phyloP scores from a whole-genome alignment of 2,113 vertebrate genomes.

The Lipotes vexillifer region DNA sequence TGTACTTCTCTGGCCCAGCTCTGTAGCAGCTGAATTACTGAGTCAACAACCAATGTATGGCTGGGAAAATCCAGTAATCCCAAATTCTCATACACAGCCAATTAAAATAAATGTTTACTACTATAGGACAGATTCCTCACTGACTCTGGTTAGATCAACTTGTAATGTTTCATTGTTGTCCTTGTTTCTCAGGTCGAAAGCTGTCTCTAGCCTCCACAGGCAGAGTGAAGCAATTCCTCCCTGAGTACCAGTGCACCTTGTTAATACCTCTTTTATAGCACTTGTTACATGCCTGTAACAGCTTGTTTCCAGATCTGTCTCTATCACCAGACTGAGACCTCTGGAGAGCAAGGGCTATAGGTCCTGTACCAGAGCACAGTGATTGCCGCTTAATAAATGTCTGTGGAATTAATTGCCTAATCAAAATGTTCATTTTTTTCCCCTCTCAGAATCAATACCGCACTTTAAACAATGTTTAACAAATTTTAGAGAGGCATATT shows the following conservation, averaged over 20 bases:
- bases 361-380: background rate
- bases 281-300: background rate
- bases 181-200: background rate
- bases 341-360: background rate
- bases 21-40: background rate
- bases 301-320: background rate
- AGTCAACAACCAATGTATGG: background rate
- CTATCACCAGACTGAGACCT: background rate
- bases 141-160: background rate
- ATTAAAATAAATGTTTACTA: background rate
- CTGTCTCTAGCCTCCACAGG: background rate
- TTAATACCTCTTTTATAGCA: background rate
- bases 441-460: background rate
- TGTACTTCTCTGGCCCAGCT: background rate
- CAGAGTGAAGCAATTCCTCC: background rate
- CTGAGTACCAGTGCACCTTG: rapidly evolving
- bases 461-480: background rate
- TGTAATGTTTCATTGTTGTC: background rate
- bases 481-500: background rate
- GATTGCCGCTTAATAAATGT: background rate
- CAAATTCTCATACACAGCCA: background rate
- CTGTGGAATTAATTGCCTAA: background rate
- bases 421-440: background rate
- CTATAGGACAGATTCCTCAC: background rate
- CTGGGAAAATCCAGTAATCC: background rate